Percentiles rank a stretch among this genome's conserved stretches.
Conservation (phyloP, 2,888 invertebrate species). For the Tachina fera region DNA sequence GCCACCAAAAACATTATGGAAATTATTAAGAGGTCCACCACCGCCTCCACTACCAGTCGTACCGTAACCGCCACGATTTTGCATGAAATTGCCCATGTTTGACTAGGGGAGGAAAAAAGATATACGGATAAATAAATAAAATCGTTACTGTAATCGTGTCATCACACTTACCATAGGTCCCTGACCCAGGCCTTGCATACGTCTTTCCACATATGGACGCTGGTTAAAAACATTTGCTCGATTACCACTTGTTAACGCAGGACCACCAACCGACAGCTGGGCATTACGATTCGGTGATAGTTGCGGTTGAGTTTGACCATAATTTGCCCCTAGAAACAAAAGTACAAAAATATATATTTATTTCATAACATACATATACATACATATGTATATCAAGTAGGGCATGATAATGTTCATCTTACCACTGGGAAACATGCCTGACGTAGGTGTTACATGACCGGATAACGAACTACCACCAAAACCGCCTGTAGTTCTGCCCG, state of each 20-base stretch:
- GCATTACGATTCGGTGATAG: constrained; percentile 85
- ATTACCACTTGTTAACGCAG: constrained; percentile 85
- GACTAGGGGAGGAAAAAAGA: constrained; percentile 81
- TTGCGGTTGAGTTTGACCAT: constrained; percentile 84
- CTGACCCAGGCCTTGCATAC: constrained; percentile 84
- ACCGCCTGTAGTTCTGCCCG: constrained; percentile 86
- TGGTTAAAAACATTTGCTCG: constrained; percentile 89
- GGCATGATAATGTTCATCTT: constrained; percentile 60
- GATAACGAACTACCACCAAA: constrained; percentile 88
- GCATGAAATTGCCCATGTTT: constrained; percentile 86
- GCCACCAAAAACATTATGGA: constrained; percentile 92
- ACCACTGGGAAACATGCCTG: constrained; percentile 86
- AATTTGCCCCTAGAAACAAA: constrained; percentile 80
- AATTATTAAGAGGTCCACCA: constrained; percentile 87
- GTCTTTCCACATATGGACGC: constrained; percentile 90
- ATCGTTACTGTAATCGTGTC: neutral
- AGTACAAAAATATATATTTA: neutral
- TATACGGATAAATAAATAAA: neutral
- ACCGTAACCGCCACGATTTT: constrained; percentile 84
- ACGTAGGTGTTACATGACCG: constrained; percentile 90
- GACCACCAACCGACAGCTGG: constrained; percentile 84
- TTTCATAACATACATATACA: neutral
- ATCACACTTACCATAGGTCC: constrained; percentile 81
- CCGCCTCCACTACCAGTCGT: constrained; percentile 86
- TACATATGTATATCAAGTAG: too few species aligned